Evolutionary conservation across 1,140 invertebrate genomes (phyloP).

Genomic region (Halesus radiatus): DNA sequence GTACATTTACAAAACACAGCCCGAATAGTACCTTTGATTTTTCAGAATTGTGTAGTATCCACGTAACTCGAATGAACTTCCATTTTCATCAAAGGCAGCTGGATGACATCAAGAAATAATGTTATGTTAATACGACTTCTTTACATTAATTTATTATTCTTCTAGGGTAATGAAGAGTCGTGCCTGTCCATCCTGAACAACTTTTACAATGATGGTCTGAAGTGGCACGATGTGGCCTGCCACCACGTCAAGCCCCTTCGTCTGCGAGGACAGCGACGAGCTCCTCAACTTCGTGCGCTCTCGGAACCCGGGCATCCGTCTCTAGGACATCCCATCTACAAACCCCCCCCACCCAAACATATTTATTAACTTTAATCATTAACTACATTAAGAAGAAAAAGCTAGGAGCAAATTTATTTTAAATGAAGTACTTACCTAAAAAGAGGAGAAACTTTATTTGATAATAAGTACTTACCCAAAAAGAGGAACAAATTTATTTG

Average conservation of each 20-base stretch:
- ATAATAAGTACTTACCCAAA: no score
- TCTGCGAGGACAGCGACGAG: constrained; percentile 93
- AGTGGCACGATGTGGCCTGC: constrained; percentile 94
- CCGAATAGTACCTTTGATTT: no score
- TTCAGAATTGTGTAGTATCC: no score
- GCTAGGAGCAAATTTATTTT: constrained; percentile 1
- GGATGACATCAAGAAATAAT: no score
- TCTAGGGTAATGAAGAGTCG: constrained; percentile 89
- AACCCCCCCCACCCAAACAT: constrained; percentile 28
- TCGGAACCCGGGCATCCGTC: constrained; percentile 85
- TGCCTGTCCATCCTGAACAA: constrained; percentile 92
- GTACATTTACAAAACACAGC: no score
- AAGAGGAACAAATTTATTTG: no score
- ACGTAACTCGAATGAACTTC: no score
- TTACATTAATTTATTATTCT: neutral
- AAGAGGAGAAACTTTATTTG: no score
- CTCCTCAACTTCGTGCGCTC: constrained; percentile 91
- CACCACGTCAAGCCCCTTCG: constrained; percentile 93
- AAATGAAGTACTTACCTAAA: neutral
- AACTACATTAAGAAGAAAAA: neutral
- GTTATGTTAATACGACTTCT: neutral
- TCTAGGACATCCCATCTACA: constrained; percentile 67
- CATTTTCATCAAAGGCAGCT: no score
- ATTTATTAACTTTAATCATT: constrained; percentile 50
- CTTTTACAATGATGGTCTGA: constrained; percentile 92